Base-by-base conservation (phyloP, 1,140 invertebrate genomes). In the Apis cerana region DNA sequence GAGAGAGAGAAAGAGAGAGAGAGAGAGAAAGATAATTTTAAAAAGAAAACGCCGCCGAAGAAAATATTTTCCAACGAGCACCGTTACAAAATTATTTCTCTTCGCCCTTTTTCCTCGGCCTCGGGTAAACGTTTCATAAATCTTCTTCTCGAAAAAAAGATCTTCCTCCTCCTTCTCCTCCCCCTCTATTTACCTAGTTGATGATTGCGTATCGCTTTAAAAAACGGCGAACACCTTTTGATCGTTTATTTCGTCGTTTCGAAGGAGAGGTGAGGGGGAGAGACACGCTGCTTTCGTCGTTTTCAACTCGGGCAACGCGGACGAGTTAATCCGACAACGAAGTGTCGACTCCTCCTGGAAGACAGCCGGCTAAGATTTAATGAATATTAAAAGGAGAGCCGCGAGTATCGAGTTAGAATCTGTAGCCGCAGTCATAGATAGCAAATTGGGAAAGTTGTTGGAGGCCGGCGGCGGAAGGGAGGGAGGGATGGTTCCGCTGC, bases 371-470 rank as follows among this genome's bases (percentile, higher is more conserved):
- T 67, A 65, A 65, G 75, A 85, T 88, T 89, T 89, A 88, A 90
- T 91, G 90, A 91, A 91, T 90, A 91, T 91, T 91, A 89, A 91
- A 89, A 74, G 82, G 70, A 74, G 82, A 65, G 61, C 64, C 23
- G 50, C 80, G 68, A 33, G 80, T 84, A 89, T 89, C 82, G 89
- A 87, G 85, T 89, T 88, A 82, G 89, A 87, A 90, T 90, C 87
- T 87, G 80, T 82, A 74, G 87, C 77, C 80, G 80, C 84, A 89
- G 89, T 89, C 89, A 86, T 89, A 88, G 89, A 89, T 90, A 86
- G 88, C 83, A 91, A 91, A 91, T 91, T 91, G 90, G 88, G 88
- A 91, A 91, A 91, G 90, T 91, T 91, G 88, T 54, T 72, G 70
- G 33, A 33, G 52, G 8, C 48, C 50, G 33, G 33, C 12, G 27